phyloP scores from a whole-genome alignment of 2,888 invertebrate genomes.

The Amorpha juglandis region DNA sequence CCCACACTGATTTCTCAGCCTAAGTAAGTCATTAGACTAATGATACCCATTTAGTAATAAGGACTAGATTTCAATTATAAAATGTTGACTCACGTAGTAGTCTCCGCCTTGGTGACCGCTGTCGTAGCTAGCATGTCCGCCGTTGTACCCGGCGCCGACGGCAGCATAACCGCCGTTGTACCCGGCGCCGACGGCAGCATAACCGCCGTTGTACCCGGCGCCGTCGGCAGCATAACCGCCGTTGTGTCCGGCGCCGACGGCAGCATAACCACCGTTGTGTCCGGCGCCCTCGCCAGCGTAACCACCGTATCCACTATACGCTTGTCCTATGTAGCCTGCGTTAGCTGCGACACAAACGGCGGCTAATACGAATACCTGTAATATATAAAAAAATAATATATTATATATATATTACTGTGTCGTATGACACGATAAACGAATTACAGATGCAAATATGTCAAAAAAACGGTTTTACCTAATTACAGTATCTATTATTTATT shows the following conservation, averaged over 20 bases:
- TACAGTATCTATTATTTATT: too few relatives aligned
- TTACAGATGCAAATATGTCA: too few relatives aligned
- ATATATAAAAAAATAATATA: constrained; percentile 29
- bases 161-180: constrained; percentile 32
- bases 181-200: constrained; percentile 31
- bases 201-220: constrained; percentile 30
- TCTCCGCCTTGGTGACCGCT: constrained; percentile 62
- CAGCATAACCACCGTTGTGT: constrained; percentile 64
- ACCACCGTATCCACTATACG: constrained; percentile 33
- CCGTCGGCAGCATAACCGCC: constrained; percentile 24
- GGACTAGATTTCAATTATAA: too few relatives aligned
- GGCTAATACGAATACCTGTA: constrained; percentile 64
- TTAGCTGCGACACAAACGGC: constrained; percentile 58
- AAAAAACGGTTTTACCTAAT: too few relatives aligned
- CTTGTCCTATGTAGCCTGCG: constrained; percentile 63
- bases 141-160: constrained; percentile 30
- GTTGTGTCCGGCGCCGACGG: constrained; percentile 35
- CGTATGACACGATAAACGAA: too few relatives aligned
- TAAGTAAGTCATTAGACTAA: too few relatives aligned
- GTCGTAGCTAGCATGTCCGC: constrained; percentile 38
- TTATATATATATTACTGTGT: neutral
- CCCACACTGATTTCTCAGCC: too few relatives aligned
- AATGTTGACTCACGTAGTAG: constrained; percentile 64
- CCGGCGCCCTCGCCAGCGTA: constrained; percentile 55
- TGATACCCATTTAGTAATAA: neutral